Conservation (phyloP, 2,888 invertebrate genomes). For the Lumbricus terrestris region DNA sequence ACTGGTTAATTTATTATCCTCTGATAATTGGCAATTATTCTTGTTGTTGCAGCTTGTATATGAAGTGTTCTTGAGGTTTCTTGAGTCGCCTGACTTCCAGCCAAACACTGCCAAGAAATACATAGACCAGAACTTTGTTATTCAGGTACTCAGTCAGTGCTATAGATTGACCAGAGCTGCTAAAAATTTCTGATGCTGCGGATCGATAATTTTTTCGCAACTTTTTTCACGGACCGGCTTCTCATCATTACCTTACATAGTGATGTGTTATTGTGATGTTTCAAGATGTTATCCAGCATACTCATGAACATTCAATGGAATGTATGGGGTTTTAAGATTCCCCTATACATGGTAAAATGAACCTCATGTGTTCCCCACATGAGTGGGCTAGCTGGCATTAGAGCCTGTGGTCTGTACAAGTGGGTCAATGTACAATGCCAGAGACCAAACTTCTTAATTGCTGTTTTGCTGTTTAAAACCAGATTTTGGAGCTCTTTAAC, state of each 20-base stretch:
- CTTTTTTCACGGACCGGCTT: no score
- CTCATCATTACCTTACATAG: no score
- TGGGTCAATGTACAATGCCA: neutral
- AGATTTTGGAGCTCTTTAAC: conserved; percentile 31
- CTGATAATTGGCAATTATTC: neutral
- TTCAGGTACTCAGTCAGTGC: conserved; percentile 68
- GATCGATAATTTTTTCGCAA: no score
- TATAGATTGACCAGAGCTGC: neutral
- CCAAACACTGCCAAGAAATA: conserved; percentile 85
- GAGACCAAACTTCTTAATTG: neutral
- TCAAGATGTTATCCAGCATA: no score
- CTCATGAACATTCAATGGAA: no score
- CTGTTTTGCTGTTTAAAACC: neutral
- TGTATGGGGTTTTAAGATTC: no score
- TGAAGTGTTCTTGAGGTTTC: conserved; percentile 59
- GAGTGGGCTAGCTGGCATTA: neutral
- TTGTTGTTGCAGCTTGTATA: conserved; percentile 54
- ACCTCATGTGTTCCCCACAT: no score
- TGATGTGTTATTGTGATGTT: no score
- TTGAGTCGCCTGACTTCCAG: conserved; percentile 74
- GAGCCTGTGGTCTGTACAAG: neutral
- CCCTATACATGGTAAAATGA: no score
- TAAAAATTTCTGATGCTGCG: no score
- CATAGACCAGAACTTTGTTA: conserved; percentile 92
- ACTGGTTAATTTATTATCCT: neutral